Conservation (phyloP, 1,140 invertebrate genomes). For the Grapholita molesta region DNA sequence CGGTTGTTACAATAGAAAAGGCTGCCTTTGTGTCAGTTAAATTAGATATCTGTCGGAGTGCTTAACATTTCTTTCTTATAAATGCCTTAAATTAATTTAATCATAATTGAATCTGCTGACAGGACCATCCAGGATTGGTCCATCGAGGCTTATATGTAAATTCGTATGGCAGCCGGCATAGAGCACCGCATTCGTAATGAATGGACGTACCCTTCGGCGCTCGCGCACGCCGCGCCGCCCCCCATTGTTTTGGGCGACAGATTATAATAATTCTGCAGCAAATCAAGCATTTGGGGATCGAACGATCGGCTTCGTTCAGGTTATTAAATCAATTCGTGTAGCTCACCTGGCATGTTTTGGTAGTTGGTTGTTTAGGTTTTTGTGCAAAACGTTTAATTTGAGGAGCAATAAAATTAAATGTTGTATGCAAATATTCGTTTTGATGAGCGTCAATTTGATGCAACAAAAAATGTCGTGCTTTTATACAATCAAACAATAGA, state of each 20-base stretch:
- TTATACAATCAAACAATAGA: not conserved
- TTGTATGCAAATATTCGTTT: constrained; percentile 7
- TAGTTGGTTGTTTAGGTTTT: constrained; percentile 21
- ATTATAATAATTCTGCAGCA: constrained; percentile 61
- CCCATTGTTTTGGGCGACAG: constrained; percentile 52
- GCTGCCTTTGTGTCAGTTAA: too few species aligned
- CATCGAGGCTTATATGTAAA: not conserved
- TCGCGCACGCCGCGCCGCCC: constrained; percentile 31
- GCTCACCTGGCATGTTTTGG: constrained; percentile 27
- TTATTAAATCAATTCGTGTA: constrained; percentile 52
- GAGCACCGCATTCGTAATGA: constrained; percentile 23
- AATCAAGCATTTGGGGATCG: constrained; percentile 60
- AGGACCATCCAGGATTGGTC: not conserved
- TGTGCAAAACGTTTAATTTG: not conserved
- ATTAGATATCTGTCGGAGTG: too few species aligned
- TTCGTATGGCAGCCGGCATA: not conserved
- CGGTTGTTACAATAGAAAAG: too few species aligned
- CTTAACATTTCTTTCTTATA: too few species aligned
- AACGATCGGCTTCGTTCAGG: constrained; percentile 42
- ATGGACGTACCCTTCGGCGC: constrained; percentile 32
- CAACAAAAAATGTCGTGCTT: not conserved
- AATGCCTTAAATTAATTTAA: too few species aligned
- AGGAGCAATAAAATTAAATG: constrained; percentile 9
- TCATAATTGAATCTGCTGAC: not conserved
- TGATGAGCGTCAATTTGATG: not conserved